Evolutionary conservation across 1,140 invertebrate genomes (phyloP).

Genomic region (Lordiphosa clarofinis): DNA sequence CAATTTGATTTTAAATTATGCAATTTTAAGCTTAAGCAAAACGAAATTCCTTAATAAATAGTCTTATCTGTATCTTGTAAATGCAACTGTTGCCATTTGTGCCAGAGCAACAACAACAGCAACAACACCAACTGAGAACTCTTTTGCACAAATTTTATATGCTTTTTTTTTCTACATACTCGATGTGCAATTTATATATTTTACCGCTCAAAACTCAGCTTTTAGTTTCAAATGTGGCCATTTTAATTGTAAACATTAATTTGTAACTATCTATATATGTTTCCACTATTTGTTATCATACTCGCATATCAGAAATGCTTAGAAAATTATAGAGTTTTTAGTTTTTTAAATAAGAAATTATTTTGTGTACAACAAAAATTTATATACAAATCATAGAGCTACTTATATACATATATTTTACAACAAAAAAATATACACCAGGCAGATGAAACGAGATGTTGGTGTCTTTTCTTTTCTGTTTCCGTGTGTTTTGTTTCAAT

Average conservation of each 20-base stretch:
- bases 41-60: constrained; percentile 38
- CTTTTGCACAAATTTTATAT: constrained; percentile 8
- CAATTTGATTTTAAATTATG: constrained; percentile 15
- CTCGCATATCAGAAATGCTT: constrained; percentile 53
- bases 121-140: not conserved
- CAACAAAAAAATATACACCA: constrained; percentile 51
- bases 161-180: constrained; percentile 40
- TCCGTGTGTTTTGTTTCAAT: constrained; percentile 1
- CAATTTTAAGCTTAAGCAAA: constrained; percentile 38
- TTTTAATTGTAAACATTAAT: constrained; percentile 38
- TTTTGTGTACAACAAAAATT: constrained; percentile 15
- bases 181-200: constrained; percentile 38
- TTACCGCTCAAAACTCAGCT: constrained; percentile 38
- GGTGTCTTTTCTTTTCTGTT: constrained; percentile 27
- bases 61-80: constrained; percentile 5
- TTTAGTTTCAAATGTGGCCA: constrained; percentile 62
- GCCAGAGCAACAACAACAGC: constrained; percentile 16
- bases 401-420: constrained; percentile 48
- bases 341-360: constrained; percentile 30
- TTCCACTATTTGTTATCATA: constrained; percentile 37
- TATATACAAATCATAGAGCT: constrained; percentile 14
- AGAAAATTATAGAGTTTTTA: constrained; percentile 12
- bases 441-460: constrained; percentile 16
- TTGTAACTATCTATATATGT: constrained; percentile 23
- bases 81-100: constrained; percentile 32